These are phyloP conservation scores for Gallinago paraguaiae DNA, from an alignment of 2,113 vertebrate species.

Conservation along the genomic window DNA sequence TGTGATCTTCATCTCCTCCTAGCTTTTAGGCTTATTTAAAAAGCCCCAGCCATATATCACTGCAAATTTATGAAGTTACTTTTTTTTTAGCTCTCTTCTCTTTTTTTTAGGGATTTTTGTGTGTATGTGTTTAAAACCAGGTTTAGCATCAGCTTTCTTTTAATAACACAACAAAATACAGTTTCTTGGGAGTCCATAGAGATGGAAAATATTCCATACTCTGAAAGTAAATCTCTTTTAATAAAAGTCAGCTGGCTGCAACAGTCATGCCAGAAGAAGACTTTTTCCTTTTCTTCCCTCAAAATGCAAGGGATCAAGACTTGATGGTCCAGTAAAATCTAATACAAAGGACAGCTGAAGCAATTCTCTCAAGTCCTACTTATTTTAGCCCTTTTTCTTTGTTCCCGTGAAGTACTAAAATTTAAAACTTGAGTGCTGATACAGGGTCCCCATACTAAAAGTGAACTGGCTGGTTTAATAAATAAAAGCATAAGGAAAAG, in stretches of 20 bases:
- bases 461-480: not conserved
- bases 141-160: not conserved
- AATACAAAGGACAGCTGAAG: not conserved
- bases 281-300: not conserved
- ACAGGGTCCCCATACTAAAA: not conserved
- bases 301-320: not conserved
- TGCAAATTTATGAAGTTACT: not conserved
- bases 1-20: not conserved
- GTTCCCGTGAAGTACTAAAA: not conserved
- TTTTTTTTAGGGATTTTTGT: no score
- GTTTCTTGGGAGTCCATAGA: not conserved
- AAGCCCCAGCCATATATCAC: not conserved
- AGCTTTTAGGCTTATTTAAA: not conserved
- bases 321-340: rapidly evolving
- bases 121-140: not conserved
- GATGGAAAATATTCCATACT: not conserved
- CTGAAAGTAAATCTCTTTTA: not conserved
- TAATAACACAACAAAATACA: not conserved
- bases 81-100: not conserved
- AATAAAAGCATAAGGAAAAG: not conserved
- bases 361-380: not conserved
- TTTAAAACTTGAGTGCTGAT: not conserved
- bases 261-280: not conserved
- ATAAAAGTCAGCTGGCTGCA: not conserved
- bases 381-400: not conserved